Conservation (phyloP, 1,140 invertebrate species). For the Ctenoplectra terminalis region DNA sequence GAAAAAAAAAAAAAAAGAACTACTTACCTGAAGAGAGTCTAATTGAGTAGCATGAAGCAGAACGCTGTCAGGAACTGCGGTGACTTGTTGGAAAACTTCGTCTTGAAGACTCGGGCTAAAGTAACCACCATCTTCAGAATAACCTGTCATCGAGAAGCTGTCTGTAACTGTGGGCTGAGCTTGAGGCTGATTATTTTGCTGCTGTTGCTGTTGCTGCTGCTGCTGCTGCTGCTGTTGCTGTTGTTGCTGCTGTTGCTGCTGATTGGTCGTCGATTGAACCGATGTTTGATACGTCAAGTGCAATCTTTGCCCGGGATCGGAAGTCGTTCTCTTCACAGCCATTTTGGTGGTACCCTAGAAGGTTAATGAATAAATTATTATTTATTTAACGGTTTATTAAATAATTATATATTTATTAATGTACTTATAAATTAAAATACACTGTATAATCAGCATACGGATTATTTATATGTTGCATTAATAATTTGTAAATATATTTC, state of each 20-base stretch:
- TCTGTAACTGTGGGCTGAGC: slow-evolving; percentile 82
- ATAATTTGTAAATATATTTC: too few relatives aligned
- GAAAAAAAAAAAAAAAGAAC: neutral
- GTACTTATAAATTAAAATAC: too few relatives aligned
- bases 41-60: slow-evolving; percentile 88
- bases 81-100: slow-evolving; percentile 90
- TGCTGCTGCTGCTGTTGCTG: slow-evolving; percentile 71
- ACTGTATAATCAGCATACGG: too few relatives aligned
- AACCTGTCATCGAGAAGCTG: slow-evolving; percentile 85
- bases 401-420: too few relatives aligned
- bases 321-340: slow-evolving; percentile 86
- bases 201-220: slow-evolving; percentile 71
- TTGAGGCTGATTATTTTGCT: slow-evolving; percentile 63
- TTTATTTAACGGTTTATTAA: too few relatives aligned
- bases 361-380: too few relatives aligned
- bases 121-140: slow-evolving; percentile 87
- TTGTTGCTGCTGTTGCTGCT: slow-evolving; percentile 69
- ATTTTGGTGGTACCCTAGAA: slow-evolving; percentile 86
- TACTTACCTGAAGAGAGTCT: slow-evolving; percentile 82
- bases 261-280: slow-evolving; percentile 68
- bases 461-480: too few relatives aligned
- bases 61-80: slow-evolving; percentile 86
- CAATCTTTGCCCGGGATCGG: slow-evolving; percentile 86
- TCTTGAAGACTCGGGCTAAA: slow-evolving; percentile 89
- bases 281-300: slow-evolving; percentile 79